Base-by-base conservation (phyloP, 1,140 invertebrate genomes). In the Micrasema minimum region DNA sequence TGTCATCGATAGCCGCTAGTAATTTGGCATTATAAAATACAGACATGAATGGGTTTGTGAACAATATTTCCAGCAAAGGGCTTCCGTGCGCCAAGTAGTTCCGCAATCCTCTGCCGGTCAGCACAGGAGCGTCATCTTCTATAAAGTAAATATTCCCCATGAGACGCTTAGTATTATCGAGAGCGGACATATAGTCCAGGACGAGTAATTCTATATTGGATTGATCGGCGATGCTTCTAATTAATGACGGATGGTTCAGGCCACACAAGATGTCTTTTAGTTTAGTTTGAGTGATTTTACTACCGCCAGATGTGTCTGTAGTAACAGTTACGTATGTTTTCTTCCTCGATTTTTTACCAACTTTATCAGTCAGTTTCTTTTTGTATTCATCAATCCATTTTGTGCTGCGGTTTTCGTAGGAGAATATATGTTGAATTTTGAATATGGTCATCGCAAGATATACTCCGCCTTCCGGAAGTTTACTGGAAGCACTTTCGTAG, bases 61-160 rank as follows among this genome's bases (percentile, higher is more conserved):
- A 53, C 9, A 53, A 26, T 53, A 26, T 26, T 10, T 53, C 50
- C 22, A 53, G 9, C 10, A 53, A 14, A 20, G 50, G 20, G n/a
- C 22, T 53, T 9, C 50, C 45, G 45, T 48, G 45, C n/a, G 45
- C 45, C 16, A 48, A 20, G 45, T 48, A 48, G 16, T 48, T 48
- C 16, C 45, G n/a, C 45, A 48, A 18, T 9, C 6, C 14, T 20
- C 16, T 48, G n/a, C 45, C 45, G 9, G 1, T 48, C 45, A 48
- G 10, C 45, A 48, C 14, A 18, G 45, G 45, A 9, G 20, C 20
- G n/a, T 48, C 20, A 20, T 48, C 45, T 9, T 48, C 45, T 2
- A 48, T 14, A 18, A 14, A 48, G 4, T 14, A 14, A 1, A 1
- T 18, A 48, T 48, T 48, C 6, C 20, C 10, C n/a, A 9, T 14